phyloP scores from a whole-genome alignment of 2,113 vertebrate genomes.

The Amazona guildingii region DNA sequence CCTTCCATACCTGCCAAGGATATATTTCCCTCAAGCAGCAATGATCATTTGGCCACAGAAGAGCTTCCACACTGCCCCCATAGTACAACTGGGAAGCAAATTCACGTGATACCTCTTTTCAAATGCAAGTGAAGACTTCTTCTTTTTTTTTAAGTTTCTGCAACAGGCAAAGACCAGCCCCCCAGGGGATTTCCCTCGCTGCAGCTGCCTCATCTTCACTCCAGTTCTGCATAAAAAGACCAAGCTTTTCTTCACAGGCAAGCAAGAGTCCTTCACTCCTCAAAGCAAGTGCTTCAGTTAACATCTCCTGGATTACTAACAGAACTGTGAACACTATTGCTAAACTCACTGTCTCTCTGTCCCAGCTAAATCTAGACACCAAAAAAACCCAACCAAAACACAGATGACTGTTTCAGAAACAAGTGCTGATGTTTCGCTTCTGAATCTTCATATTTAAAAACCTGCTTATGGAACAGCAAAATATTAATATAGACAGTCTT shows the following conservation, averaged over 20 bases:
- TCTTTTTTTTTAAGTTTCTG: not conserved
- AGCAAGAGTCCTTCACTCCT: not conserved
- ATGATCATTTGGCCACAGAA: not conserved
- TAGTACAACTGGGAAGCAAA: not conserved
- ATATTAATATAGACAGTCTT: not conserved
- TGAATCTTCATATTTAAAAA: not conserved
- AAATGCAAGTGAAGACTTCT: not conserved
- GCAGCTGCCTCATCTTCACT: not conserved
- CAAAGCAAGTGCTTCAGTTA: not conserved
- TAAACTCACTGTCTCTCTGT: not conserved
- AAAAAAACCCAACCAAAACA: not conserved
- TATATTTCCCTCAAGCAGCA: not conserved
- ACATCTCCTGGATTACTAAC: not conserved
- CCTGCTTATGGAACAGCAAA: not conserved
- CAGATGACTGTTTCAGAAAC: not conserved
- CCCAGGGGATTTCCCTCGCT: not conserved
- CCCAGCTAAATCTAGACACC: not conserved
- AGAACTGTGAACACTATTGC: not conserved
- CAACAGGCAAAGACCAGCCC: not conserved
- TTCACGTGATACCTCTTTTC: rapidly evolving
- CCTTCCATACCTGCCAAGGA: rapidly evolving
- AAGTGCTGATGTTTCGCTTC: not conserved
- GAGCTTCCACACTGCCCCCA: not conserved
- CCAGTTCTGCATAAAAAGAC: not conserved
- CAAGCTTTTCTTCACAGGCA: not conserved